Evolutionary conservation across 2,113 vertebrate species (phyloP), one percentile per base, ranked within the genome.

Genomic region (Gulo gulo): DNA sequence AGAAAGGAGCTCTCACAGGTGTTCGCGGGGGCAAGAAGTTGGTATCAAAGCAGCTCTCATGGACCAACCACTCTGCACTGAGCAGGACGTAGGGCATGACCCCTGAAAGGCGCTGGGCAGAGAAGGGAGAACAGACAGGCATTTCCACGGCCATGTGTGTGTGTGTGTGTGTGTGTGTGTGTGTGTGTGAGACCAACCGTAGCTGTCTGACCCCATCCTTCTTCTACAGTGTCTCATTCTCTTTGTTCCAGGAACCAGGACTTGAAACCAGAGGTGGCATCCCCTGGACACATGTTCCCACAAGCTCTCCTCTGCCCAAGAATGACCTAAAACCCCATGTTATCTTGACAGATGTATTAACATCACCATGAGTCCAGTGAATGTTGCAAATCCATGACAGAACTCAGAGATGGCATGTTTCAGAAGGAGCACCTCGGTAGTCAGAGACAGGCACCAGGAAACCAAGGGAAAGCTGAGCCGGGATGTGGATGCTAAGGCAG

Each of bases 61-160:
- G 15, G 42, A 36, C 14, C 39, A 65, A 16, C 16, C 7, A 14
- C 47, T 23, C 12, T 12, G 18, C 36, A 0, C 87, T 13, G 29
- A 52, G 29, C 45, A 71, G 34, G 39, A 14, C 29, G 45, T 15
- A 16, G 39, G 45, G 20, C 4, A 0, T 36, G 74, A 34, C 10
- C 14, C 55, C 26, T 20, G 45, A 39, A 39, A 83, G 69, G 42
- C 20, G 39, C 18, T 52, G 6, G 67, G 26, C 65, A 20, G n/a
- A 6, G 14, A 24, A 4, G 16, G 0, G 0, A 11, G 7, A 73
- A 45, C 1, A 34, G 59, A 61, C 1, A n/a, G 6, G 13, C 34
- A 12, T 50, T 29, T 26, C 57, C 39, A 26, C 7, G 1, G 45
- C 34, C 2, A 0, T 5, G 5, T 42, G 34, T 24, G 57, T 50